Conservation (phyloP, 2,797 vertebrate species). For the Schizothorax lantsangensis region DNA sequence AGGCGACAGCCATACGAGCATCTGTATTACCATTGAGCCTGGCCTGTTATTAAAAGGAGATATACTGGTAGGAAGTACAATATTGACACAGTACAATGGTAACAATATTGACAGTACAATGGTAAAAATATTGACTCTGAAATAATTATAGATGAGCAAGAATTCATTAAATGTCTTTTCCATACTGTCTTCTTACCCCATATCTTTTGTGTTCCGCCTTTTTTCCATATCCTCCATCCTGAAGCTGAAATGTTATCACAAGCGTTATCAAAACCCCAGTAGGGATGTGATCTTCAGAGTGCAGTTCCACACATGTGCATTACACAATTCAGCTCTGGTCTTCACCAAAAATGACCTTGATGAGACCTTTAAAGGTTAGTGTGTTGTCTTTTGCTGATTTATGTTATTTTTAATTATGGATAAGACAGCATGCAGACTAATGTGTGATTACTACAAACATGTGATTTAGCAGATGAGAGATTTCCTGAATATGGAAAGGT, state of each 20-base stretch:
- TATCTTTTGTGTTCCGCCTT: background rate
- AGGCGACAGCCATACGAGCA: conserved; percentile 93
- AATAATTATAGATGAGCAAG: background rate
- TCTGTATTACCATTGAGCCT: conserved; percentile 95
- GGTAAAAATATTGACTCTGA: background rate
- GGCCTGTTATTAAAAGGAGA: conserved; percentile 93
- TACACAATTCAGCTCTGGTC: conserved; percentile 92
- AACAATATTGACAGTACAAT: background rate
- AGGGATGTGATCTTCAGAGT: conserved; percentile 93
- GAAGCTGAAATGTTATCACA: conserved; percentile 96
- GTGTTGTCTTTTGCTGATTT: background rate
- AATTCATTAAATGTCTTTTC: background rate
- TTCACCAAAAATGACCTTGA: conserved; percentile 95
- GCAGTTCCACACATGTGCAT: conserved; percentile 96
- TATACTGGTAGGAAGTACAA: conserved; percentile 84
- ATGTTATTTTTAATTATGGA: background rate
- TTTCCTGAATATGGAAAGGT: conserved; percentile 97
- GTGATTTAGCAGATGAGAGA: conserved; percentile 84
- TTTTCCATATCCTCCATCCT: conserved; percentile 8
- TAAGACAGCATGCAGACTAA: conserved; percentile 2
- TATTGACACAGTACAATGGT: background rate
- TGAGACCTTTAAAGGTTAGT: conserved; percentile 91
- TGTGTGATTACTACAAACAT: conserved; percentile 1
- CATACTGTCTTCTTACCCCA: background rate
- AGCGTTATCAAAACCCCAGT: conserved; percentile 88